These are phyloP conservation scores for Aramus guarauna DNA, from an alignment of 2,113 vertebrate species.

Conservation along the genomic window DNA sequence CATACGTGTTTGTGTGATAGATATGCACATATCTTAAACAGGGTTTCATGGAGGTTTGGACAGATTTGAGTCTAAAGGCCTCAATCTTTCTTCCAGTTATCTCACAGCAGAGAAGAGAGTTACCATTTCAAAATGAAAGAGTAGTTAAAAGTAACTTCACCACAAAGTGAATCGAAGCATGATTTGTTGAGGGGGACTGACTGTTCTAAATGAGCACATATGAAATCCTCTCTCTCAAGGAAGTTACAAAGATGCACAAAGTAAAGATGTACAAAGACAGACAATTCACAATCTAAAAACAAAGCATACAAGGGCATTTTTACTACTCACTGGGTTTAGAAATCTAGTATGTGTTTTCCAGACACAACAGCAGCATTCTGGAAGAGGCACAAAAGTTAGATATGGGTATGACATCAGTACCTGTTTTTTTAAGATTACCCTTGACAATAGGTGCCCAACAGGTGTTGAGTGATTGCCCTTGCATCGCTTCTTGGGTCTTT, in stretches of 20 bases:
- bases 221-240: neutral
- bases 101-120: neutral
- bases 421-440: neutral
- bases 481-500: neutral
- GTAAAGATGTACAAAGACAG: neutral
- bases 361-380: neutral
- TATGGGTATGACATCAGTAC: neutral
- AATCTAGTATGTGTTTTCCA: neutral
- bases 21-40: neutral
- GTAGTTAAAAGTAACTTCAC: neutral
- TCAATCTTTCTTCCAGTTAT: neutral
- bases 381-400: neutral
- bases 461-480: neutral
- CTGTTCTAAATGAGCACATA: neutral
- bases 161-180: neutral
- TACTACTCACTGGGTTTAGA: neutral
- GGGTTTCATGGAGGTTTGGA: neutral
- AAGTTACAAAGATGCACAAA: neutral
- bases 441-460: neutral
- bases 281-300: neutral
- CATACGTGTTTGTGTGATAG: neutral
- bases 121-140: neutral
- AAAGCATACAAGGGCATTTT: neutral
- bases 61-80: neutral
- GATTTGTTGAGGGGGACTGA: neutral